These are phyloP conservation scores for Sorex fumeus DNA, from an alignment of 2,113 vertebrate genomes.

Conservation along the genomic window DNA sequence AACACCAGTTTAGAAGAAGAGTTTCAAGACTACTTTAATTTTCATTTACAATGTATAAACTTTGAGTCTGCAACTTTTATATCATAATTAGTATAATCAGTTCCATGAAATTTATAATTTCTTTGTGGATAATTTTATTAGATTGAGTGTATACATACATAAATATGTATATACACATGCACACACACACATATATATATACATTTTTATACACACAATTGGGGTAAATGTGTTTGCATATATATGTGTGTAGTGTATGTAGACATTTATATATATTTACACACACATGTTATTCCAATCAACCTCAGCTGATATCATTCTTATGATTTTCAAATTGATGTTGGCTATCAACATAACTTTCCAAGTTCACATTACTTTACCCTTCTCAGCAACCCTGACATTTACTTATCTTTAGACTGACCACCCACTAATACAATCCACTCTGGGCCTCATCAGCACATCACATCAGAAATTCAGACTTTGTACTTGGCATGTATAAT, in stretches of 20 bases:
- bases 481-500: conserved; percentile 58
- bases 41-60: neutral
- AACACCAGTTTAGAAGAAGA: neutral
- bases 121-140: neutral
- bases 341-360: conserved; percentile 17
- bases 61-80: neutral
- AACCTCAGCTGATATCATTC: neutral
- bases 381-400: neutral
- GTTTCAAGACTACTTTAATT: neutral
- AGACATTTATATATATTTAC: neutral
- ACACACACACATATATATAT: too few relatives aligned
- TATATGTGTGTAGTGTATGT: neutral
- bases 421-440: conserved; percentile 63
- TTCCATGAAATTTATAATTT: neutral
- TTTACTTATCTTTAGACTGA: conserved; percentile 64
- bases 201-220: too few relatives aligned
- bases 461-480: conserved; percentile 31
- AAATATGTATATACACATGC: neutral
- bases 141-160: neutral
- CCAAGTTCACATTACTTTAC: conserved; percentile 49
- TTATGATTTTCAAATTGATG: conserved; percentile 39
- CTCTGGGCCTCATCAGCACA: conserved; percentile 37
- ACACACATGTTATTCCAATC: neutral
- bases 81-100: neutral
- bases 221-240: too few relatives aligned